Percentiles rank a stretch among this genome's conserved stretches.
Evolutionary conservation across 2,888 invertebrate species (phyloP).

Genomic region (Stenotaenia linearis): DNA sequence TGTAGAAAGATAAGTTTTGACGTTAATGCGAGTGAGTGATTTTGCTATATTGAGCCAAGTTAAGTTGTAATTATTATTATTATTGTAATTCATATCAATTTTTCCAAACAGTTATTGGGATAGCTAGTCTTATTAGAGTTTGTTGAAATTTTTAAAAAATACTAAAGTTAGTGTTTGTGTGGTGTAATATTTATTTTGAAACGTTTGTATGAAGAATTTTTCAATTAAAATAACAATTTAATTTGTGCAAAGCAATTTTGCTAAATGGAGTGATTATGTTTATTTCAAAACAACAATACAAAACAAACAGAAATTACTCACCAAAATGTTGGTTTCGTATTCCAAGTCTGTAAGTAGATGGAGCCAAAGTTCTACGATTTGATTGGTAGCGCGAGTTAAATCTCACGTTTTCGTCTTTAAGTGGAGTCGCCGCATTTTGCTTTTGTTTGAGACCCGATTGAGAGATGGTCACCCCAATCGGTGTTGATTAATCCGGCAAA

Average conservation of each 20-base stretch:
- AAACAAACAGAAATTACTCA: background rate
- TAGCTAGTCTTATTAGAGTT: conserved; percentile 1
- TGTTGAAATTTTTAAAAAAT: background rate
- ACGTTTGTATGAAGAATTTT: background rate
- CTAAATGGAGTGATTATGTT: no score
- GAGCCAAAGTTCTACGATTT: background rate
- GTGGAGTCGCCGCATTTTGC: background rate
- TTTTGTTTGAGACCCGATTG: background rate
- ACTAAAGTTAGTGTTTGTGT: background rate
- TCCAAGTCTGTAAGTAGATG: background rate
- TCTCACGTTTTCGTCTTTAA: background rate
- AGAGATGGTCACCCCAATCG: background rate
- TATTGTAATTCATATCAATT: conserved; percentile 1
- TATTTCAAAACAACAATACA: no score
- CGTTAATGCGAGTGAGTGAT: background rate
- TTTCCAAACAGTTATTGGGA: background rate
- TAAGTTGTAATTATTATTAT: background rate
- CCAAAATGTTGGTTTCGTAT: no score
- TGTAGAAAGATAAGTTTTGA: background rate
- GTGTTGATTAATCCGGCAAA: background rate
- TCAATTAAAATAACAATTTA: background rate
- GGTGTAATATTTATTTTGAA: background rate
- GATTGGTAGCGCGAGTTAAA: background rate
- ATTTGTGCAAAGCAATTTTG: no score
- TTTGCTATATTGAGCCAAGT: background rate